A percentile compares a stretch with the other conserved stretches of the same genome.
These are phyloP conservation scores for Esperia sulphurella DNA, from an alignment of 2,888 invertebrate species.

Conservation along the genomic window DNA sequence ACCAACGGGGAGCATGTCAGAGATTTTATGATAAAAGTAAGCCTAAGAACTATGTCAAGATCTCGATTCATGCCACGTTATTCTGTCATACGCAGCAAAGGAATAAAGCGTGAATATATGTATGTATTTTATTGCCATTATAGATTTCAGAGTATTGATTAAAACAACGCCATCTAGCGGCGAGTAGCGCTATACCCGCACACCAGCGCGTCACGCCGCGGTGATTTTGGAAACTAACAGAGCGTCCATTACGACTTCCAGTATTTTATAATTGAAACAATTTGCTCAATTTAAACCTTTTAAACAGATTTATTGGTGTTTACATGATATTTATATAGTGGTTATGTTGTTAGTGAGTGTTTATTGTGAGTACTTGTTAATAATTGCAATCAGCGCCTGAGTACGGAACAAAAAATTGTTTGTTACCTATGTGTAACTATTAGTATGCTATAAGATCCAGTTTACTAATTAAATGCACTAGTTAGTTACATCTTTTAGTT, in stretches of 20 bases:
- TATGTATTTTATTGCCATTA: too few relatives aligned
- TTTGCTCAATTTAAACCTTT: conserved; percentile 64
- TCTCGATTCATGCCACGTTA: too few relatives aligned
- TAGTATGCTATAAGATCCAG: too few relatives aligned
- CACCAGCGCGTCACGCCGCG: conserved; percentile 44
- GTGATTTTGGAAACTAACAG: conserved; percentile 32
- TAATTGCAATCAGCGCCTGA: neutral
- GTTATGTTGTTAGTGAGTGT: conserved; percentile 18
- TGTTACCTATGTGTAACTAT: neutral
- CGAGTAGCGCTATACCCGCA: conserved; percentile 43
- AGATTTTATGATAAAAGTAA: too few relatives aligned
- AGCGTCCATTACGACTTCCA: conserved; percentile 39
- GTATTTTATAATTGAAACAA: conserved; percentile 51
- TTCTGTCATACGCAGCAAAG: too few relatives aligned
- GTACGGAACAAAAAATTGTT: neutral
- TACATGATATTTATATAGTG: conserved; percentile 41
- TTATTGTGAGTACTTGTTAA: conserved; percentile 9
- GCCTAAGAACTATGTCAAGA: too few relatives aligned
- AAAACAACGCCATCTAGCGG: conserved; percentile 53
- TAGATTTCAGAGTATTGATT: neutral
- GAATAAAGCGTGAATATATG: too few relatives aligned
- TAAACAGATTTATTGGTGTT: conserved; percentile 67
- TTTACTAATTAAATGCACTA: too few relatives aligned
- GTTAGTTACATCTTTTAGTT: too few relatives aligned
- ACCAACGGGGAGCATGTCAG: too few relatives aligned